Base-by-base conservation (phyloP, 2,888 invertebrate species). In the Monoplex corrugatus region DNA sequence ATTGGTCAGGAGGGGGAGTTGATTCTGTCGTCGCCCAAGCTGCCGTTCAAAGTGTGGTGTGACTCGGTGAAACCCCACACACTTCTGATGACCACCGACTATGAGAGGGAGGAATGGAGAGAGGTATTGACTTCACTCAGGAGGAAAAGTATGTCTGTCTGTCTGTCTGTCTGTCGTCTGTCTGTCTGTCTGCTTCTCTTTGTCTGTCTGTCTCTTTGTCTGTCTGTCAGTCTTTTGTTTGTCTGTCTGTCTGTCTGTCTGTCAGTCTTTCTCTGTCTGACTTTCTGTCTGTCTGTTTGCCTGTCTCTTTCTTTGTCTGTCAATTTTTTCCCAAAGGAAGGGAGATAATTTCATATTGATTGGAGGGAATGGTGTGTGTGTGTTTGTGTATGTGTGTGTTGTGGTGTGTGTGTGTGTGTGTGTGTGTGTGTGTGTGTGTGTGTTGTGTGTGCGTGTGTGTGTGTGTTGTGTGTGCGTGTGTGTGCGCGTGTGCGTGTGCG, bases 21-120 rank as follows among this genome's bases (percentile, higher is more conserved):
- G 93, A 98, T 99, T 89, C 97, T 98, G 92, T 98, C 98, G 75
- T 98, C 98, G 35, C 99, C 99, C 57, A 98, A 98, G 96, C 97
- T 99, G 92, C 97, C 98, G 90, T 97, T 98, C 95, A 97, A 98
- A 84, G 97, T 99, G 89, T 97, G 97, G 86, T 98, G 98, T 92
- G 89, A 91, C 35, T 87, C 89, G 13, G 92, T 91, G n/a, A 92
- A 92, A 45, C 94, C 92, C 0, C 97, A 97, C 93, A 97, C 98
- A 89, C 98, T 99, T 96, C 98, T 98, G 96, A 97, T 99, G 94
- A 98, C 98, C 92, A 98, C 98, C 0, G 98, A 99, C 96, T 99
- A 98, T 95, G 99, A 99, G 96, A 97, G 98, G 88, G 98, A 98
- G 92, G 98, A 98, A 95, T 99, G 99, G 99, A 97, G 98, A 92